Base-by-base conservation (phyloP, 2,113 vertebrate genomes). In the Aptenodytes patagonicus region DNA sequence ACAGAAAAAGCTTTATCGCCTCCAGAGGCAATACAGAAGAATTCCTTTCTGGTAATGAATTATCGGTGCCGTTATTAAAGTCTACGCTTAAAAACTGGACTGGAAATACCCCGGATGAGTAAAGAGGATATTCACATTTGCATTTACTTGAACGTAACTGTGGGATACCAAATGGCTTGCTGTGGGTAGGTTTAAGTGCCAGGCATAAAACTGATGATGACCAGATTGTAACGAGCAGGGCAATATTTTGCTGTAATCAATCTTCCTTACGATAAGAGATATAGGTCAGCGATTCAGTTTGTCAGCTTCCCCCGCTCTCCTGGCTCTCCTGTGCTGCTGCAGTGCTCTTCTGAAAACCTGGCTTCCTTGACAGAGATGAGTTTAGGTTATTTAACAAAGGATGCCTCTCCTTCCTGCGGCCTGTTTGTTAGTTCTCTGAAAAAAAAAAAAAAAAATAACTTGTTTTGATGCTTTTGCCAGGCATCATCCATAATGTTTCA, bases 21-120 rank as follows among this genome's bases (percentile, higher is more conserved):
- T 76, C 21, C 17, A 7, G 36, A 25, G 22, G 2, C 44, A 42
- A 9, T 3, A 8, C 29, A 26, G 57, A 78, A 46, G 32, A 82
- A 75, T 78, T 70, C 36, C 34, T 31, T 54, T 28, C 36, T 44
- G 54, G 10, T 32, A 8, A 14, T 34, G 62, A 57, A 22, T 77
- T 72, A 13, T 18, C 1, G 3, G 11, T 46, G 13, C 42, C 6
- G 0, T 7, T 38, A 7, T 10, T 70, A 31, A 54, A 57, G 29
- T 47, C 26, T 11, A 0, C 13, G 4, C 13, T 28, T 72, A 6
- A 20, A 49, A 36, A 17, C 10, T 25, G 66, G 13, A 1, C 62
- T 77, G 42, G 54, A 31, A 51, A 24, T 21, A 34, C 2, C 17
- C 26, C 5, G 1, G 40, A 11, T 47, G 46, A 54, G 3, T 8